Percentiles rank a stretch among this genome's conserved stretches.
These are phyloP conservation scores for Dorcus parallelipipedus DNA, from an alignment of 2,888 invertebrate genomes.

Conservation along the genomic window DNA sequence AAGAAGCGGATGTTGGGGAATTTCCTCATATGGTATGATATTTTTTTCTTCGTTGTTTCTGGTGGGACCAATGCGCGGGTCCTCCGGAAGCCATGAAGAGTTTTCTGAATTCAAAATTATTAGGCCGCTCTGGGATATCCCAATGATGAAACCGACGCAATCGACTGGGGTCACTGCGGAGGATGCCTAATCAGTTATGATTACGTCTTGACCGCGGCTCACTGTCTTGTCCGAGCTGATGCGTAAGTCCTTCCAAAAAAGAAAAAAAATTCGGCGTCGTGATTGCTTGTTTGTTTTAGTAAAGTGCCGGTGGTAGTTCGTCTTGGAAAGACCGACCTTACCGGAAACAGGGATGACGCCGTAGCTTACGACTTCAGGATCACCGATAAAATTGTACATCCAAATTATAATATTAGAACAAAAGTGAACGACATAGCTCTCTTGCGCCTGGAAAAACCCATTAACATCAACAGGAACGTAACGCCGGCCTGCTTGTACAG, in stretches of 20 bases:
- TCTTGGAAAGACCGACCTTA: conserved; percentile 38
- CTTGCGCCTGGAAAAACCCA: conserved; percentile 37
- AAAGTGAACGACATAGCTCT: conserved; percentile 49
- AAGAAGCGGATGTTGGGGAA: not conserved
- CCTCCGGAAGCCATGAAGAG: too few relatives aligned
- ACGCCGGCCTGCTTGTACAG: conserved; percentile 52
- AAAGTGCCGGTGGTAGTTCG: conserved; percentile 25
- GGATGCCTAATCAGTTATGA: conserved; percentile 53
- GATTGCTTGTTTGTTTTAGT: not conserved
- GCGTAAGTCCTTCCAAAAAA: not conserved
- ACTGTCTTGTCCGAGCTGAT: conserved; percentile 43
- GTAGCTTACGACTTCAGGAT: conserved; percentile 36
- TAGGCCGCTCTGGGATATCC: conserved; percentile 46
- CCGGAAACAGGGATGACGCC: conserved; percentile 29
- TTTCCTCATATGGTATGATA: conserved; percentile 5
- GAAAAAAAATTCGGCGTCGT: too few relatives aligned
- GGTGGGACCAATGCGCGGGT: too few relatives aligned
- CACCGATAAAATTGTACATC: conserved; percentile 37
- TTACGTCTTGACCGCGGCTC: conserved; percentile 58
- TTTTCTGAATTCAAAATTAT: not conserved
- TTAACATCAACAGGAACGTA: conserved; percentile 35
- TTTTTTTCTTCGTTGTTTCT: not conserved
- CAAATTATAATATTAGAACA: conserved; percentile 38
- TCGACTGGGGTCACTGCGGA: conserved; percentile 46
- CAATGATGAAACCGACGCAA: conserved; percentile 20